phyloP scores from a whole-genome alignment of 2,113 vertebrate species.

The Hymenochirus boettgeri region DNA sequence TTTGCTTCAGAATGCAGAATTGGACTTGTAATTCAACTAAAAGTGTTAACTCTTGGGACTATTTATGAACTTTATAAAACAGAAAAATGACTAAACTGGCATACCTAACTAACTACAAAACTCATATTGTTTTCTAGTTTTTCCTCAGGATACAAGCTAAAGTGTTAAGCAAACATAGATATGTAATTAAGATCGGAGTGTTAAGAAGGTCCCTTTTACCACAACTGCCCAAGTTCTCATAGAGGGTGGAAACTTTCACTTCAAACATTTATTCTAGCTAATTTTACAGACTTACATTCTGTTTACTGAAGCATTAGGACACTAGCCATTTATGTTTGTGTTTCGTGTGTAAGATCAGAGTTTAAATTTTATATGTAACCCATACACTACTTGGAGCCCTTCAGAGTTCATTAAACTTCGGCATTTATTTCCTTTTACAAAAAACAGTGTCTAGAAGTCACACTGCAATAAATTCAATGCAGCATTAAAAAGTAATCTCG shows the following conservation, averaged over 20 bases:
- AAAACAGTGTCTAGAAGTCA: no score
- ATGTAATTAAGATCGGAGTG: slow-evolving; percentile 9
- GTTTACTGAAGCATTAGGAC: slow-evolving; percentile 13
- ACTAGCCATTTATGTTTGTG: slow-evolving; percentile 7
- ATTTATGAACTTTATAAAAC: slow-evolving; percentile 22
- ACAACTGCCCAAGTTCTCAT: slow-evolving; percentile 1
- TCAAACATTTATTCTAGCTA: background rate
- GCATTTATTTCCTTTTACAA: background rate
- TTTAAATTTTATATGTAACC: slow-evolving; percentile 11
- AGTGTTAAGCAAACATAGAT: slow-evolving; percentile 28
- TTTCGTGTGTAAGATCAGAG: slow-evolving; percentile 1
- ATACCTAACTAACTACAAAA: slow-evolving; percentile 24
- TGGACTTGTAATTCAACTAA: slow-evolving; percentile 48
- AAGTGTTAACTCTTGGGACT: slow-evolving; percentile 21
- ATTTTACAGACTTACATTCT: slow-evolving; percentile 3
- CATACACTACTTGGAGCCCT: background rate
- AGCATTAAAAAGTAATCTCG: no score
- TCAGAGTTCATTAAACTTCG: background rate
- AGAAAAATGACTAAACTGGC: slow-evolving; percentile 29
- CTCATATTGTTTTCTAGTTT: slow-evolving; percentile 14
- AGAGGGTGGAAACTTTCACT: slow-evolving; percentile 24
- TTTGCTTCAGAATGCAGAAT: slow-evolving; percentile 27
- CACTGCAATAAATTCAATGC: no score
- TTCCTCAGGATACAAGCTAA: slow-evolving; percentile 10
- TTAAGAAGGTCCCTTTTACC: slow-evolving; percentile 11